These are phyloP conservation scores for Danio choprae DNA, from an alignment of 2,797 vertebrate species.

Conservation along the genomic window DNA sequence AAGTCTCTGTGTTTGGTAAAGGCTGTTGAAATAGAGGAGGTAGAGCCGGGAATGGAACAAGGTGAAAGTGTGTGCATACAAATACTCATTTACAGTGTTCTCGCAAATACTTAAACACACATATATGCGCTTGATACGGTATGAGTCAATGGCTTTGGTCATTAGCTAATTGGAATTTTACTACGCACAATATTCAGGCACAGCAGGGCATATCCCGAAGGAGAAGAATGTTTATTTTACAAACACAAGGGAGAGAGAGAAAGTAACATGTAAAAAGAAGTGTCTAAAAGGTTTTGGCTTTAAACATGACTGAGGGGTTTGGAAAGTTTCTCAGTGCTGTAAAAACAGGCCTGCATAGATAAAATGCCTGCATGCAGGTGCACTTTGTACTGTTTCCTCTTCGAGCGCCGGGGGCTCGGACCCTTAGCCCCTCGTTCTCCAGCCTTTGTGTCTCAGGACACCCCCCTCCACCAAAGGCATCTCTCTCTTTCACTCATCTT, in stretches of 20 bases:
- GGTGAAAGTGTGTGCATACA: slow-evolving; percentile 26
- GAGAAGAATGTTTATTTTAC: slow-evolving; percentile 19
- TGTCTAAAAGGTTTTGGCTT: slow-evolving; percentile 22
- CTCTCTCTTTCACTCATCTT: slow-evolving; percentile 63
- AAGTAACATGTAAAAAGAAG: slow-evolving; percentile 21
- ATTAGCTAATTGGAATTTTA: slow-evolving; percentile 40
- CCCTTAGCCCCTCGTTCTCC: slow-evolving; percentile 44
- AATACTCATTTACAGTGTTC: slow-evolving; percentile 21
- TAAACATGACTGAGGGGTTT: slow-evolving; percentile 8
- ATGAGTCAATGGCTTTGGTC: slow-evolving; percentile 19
- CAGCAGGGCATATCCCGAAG: slow-evolving; percentile 13
- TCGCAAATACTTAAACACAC: slow-evolving; percentile 35
- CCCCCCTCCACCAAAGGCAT: slow-evolving; percentile 57
- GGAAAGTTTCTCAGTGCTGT: slow-evolving; percentile 17
- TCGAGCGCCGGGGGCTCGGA: slow-evolving; percentile 46
- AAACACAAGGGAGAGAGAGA: neutral
- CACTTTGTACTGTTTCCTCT: slow-evolving; percentile 52
- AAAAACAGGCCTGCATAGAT: slow-evolving; percentile 46
- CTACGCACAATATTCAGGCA: slow-evolving; percentile 9
- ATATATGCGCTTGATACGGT: slow-evolving; percentile 19
- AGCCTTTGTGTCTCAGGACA: slow-evolving; percentile 51
- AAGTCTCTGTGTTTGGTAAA: slow-evolving; percentile 42
- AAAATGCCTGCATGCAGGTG: slow-evolving; percentile 45
- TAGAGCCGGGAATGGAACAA: slow-evolving; percentile 30
- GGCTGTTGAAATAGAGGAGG: slow-evolving; percentile 29